Conservation (phyloP, 2,113 vertebrate species). For the Lucifuga dentata region DNA sequence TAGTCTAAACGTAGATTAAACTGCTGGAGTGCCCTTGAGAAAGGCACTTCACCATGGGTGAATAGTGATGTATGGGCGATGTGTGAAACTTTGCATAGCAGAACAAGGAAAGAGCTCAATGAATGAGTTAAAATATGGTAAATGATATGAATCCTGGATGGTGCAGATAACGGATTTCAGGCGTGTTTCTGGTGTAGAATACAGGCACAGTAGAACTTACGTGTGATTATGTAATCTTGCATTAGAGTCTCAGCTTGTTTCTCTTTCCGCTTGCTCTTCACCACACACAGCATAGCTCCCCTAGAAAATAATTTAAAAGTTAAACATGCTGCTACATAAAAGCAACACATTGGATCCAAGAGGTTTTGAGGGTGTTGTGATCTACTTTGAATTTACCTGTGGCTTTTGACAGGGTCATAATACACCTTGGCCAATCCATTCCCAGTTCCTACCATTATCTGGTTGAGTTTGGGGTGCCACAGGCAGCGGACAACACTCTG, state of each 20-base stretch:
- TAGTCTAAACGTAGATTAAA: constrained; percentile 26
- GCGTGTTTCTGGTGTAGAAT: neutral
- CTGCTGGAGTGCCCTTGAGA: constrained; percentile 17
- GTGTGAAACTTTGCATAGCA: constrained; percentile 4
- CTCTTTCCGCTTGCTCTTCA: constrained; percentile 93
- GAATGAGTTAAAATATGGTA: neutral
- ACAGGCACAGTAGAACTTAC: constrained; percentile 80
- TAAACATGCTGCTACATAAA: constrained; percentile 14
- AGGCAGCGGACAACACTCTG: constrained; percentile 97
- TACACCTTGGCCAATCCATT: constrained; percentile 96
- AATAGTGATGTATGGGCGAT: constrained; percentile 24
- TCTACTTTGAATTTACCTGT: constrained; percentile 85
- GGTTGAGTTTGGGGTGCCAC: constrained; percentile 98
- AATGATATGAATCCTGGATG: neutral
- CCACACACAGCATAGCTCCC: constrained; percentile 96
- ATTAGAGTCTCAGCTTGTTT: constrained; percentile 94
- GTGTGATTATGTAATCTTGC: constrained; percentile 98
- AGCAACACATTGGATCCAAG: neutral
- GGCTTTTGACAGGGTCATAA: constrained; percentile 95
- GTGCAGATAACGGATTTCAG: neutral
- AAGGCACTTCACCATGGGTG: no score
- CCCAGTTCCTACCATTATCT: constrained; percentile 96
- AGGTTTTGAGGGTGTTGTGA: neutral
- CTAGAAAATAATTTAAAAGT: constrained; percentile 71
- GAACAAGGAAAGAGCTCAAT: neutral